Percentiles rank a stretch among this genome's conserved stretches.
Conservation (phyloP, 2,113 vertebrate genomes). For the Lasiurus borealis region DNA sequence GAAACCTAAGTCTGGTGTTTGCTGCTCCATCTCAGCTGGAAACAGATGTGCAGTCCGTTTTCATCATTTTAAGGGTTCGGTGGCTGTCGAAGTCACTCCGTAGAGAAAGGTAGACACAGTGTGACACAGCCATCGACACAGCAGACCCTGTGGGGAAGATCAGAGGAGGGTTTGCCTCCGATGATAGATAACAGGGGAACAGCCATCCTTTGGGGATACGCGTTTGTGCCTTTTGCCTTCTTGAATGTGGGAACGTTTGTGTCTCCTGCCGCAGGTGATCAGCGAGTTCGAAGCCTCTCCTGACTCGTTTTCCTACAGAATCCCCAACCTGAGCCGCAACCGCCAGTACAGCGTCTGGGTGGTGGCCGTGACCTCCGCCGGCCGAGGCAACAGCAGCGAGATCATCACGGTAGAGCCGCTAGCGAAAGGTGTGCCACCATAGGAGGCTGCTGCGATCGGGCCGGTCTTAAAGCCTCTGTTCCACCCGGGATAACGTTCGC, state of each 20-base stretch:
- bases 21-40: background rate
- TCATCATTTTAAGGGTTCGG: background rate
- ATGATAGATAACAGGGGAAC: background rate
- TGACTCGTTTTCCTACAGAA: constrained; percentile 96
- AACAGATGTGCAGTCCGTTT: background rate
- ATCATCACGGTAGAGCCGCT: constrained; percentile 97
- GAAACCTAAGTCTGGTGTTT: background rate
- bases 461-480: background rate
- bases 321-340: constrained; percentile 96
- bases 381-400: constrained; percentile 98
- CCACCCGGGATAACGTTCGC: background rate
- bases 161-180: rapidly evolving
- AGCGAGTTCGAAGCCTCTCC: constrained; percentile 99
- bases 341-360: constrained; percentile 99
- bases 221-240: constrained; percentile 59
- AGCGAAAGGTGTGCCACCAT: constrained; percentile 91
- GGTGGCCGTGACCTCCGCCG: constrained; percentile 96
- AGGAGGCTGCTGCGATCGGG: rapidly evolving
- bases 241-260: constrained; percentile 84
- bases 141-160: background rate
- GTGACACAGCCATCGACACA: rapidly evolving
- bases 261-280: constrained; percentile 93
- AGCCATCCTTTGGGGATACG: background rate
- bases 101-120: too few species aligned
- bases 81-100: background rate